These are phyloP conservation scores for Sander lucioperca DNA, from an alignment of 2,113 vertebrate genomes.

Conservation along the genomic window DNA sequence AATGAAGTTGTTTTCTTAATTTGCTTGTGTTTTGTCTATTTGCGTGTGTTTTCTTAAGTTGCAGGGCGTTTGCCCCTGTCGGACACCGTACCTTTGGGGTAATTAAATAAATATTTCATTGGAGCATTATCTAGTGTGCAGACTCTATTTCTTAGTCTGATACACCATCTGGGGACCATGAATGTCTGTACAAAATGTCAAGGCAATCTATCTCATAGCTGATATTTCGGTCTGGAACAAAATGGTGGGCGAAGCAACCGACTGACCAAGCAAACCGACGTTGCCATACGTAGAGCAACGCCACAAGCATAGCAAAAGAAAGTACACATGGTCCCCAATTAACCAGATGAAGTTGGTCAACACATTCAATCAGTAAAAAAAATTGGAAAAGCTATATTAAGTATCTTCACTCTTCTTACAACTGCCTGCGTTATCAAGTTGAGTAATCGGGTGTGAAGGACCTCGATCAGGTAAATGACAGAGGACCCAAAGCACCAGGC, in stretches of 20 bases:
- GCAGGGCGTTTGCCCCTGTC: too few relatives aligned
- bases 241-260: background rate
- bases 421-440: constrained; percentile 25
- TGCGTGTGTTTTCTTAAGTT: too few relatives aligned
- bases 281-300: background rate
- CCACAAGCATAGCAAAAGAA: background rate
- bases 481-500: constrained; percentile 4
- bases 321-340: background rate
- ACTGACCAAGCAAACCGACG: background rate
- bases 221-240: background rate
- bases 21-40: too few relatives aligned
- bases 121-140: too few relatives aligned
- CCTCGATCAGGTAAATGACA: constrained; percentile 9
- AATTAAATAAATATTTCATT: too few relatives aligned
- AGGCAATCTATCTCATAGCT: background rate
- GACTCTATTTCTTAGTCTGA: too few relatives aligned
- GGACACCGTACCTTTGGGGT: too few relatives aligned
- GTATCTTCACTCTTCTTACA: background rate
- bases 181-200: background rate
- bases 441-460: constrained; percentile 53
- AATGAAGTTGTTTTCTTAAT: too few relatives aligned
- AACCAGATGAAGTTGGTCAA: background rate
- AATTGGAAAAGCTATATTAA: background rate
- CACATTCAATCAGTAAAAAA: background rate
- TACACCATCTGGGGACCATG: background rate